phyloP scores from a whole-genome alignment of 2,888 invertebrate genomes.

The Sphaerophoria rueppellii region DNA sequence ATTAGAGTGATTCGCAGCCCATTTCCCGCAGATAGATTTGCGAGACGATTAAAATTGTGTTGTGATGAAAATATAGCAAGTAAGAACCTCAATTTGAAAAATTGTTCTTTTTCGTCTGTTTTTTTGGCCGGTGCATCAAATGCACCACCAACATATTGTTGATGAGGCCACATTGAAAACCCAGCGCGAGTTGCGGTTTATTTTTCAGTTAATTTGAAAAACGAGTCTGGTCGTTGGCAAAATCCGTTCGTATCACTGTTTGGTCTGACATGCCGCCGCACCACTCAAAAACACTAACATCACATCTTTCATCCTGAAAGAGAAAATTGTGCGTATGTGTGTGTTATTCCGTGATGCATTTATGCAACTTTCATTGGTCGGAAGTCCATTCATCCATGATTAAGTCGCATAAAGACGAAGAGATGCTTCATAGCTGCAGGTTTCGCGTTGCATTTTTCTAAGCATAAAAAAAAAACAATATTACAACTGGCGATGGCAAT shows the following conservation, averaged over 20 bases:
- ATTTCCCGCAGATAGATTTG: no score
- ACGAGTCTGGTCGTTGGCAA: slow-evolving; percentile 55
- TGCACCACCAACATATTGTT: neutral
- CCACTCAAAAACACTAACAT: slow-evolving; percentile 16
- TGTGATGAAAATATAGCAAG: no score
- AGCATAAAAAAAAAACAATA: slow-evolving; percentile 22
- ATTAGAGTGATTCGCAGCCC: no score
- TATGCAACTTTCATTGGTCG: slow-evolving; percentile 59
- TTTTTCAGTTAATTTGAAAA: slow-evolving; percentile 67
- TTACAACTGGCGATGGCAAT: slow-evolving; percentile 52
- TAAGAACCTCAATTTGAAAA: no score
- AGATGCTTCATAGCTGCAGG: neutral
- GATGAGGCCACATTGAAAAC: slow-evolving; percentile 18
- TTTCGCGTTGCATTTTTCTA: neutral
- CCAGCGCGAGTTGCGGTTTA: slow-evolving; percentile 49
- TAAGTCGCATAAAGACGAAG: neutral
- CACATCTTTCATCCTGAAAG: slow-evolving; percentile 55
- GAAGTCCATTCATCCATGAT: slow-evolving; percentile 34
- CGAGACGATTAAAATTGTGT: no score
- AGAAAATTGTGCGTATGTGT: slow-evolving; percentile 62
- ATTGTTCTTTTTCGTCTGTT: neutral
- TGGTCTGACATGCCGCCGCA: slow-evolving; percentile 9
- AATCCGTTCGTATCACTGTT: neutral
- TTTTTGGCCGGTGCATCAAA: slow-evolving; percentile 15
- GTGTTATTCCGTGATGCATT: neutral